Evolutionary conservation across 2,113 vertebrate species (phyloP), one percentile per base, ranked within the genome.

Genomic region (Alces alces): DNA sequence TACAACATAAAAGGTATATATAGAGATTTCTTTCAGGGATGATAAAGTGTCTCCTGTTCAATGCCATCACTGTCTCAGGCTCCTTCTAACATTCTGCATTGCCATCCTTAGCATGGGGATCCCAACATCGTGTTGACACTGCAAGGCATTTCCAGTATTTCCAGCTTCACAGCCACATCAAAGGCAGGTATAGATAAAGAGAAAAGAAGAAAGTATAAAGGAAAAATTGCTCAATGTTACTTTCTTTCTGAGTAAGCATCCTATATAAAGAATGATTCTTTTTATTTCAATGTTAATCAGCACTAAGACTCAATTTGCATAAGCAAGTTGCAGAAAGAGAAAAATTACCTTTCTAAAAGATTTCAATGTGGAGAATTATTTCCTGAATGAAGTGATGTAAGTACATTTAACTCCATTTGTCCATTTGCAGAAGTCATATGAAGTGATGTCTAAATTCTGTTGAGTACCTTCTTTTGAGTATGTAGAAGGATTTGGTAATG

Each of bases 391-490:
- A 86, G 28, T 95, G 86, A 95, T n/a, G 30, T 58, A 86, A 76
- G 60, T 3, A 5, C 9, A 19, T 78, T 92, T 85, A 84, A 25
- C 89, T 66, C 28, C 43, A 80, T 39, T 83, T 94, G 88, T 54
- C 7, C 19, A 45, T 82, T 64, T 45, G 66, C 39, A 82, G 23
- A 52, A 88, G 55, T 52, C 30, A 3, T 73, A 45, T 97, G 91
- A 95, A 95, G 83, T 93, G 93, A 95, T 91, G 90, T 95, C 93
- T 96, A 95, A 84, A 33, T 89, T 91, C 50, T 58, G 47, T 82
- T 33, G 14, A 79, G 70, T 12, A 79, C 88, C 25, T 60, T 90
- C 33, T 43, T 87, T 76, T 64, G 64, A 64, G 45, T 91, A 79
- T 57, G 86, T 52, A 91, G 90, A 36, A 79, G 52, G 64, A 88